Evolutionary conservation across 1,140 invertebrate genomes (phyloP).

Genomic region (Fopius arisanus): DNA sequence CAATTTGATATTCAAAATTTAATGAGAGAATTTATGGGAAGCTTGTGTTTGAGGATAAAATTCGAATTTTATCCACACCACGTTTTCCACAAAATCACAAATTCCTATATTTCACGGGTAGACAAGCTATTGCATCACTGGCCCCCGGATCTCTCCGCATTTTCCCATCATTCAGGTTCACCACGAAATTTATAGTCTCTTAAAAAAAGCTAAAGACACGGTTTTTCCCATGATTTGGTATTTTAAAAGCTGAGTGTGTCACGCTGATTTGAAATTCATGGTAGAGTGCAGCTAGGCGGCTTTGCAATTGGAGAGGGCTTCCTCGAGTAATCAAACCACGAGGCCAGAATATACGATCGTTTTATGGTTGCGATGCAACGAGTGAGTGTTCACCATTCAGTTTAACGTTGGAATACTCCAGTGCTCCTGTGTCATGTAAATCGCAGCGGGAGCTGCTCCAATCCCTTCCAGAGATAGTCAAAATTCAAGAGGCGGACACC

Average conservation of each 20-base stretch:
- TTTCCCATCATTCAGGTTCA: not conserved
- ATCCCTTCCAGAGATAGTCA: not conserved
- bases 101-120: too few species aligned
- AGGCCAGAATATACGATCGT: not conserved
- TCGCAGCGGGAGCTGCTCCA: not conserved
- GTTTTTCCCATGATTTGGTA: not conserved
- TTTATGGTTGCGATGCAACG: not conserved
- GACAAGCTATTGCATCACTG: too few species aligned
- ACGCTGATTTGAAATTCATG: slow-evolving; percentile 1
- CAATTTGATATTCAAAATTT: too few species aligned
- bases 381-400: not conserved
- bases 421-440: not conserved
- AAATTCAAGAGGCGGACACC: not conserved
- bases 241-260: not conserved
- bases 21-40: too few species aligned
- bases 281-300: not conserved
- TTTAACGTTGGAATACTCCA: not conserved
- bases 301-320: not conserved
- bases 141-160: too few species aligned
- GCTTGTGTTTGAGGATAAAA: too few species aligned
- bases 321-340: not conserved
- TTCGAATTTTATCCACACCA: too few species aligned
- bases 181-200: not conserved
- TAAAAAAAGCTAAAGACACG: too few species aligned
- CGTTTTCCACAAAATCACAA: too few species aligned